A percentile compares a stretch with the other conserved stretches of the same genome.
These are phyloP conservation scores for Drosophila paracracens DNA, from an alignment of 2,888 invertebrate species.

Conservation along the genomic window DNA sequence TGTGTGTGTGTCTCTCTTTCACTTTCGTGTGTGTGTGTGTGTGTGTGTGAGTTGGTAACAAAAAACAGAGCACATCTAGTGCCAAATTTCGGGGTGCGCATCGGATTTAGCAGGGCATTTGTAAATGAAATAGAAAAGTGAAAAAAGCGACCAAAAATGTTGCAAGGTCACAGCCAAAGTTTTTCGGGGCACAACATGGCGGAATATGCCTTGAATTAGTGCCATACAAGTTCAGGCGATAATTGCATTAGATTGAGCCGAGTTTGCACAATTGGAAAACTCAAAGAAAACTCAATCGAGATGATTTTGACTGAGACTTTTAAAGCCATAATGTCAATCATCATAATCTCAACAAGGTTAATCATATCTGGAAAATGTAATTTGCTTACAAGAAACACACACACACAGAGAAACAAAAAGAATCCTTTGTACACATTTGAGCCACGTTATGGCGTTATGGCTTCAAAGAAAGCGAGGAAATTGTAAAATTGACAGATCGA, in stretches of 20 bases:
- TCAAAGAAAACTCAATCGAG: neutral
- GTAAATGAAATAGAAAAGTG: slow-evolving; percentile 30
- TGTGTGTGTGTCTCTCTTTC: slow-evolving; percentile 6
- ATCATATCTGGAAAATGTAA: neutral
- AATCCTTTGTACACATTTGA: neutral
- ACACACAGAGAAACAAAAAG: neutral
- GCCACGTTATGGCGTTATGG: neutral
- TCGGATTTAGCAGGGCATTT: slow-evolving; percentile 51
- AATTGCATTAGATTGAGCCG: neutral
- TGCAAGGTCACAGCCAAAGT: slow-evolving; percentile 46
- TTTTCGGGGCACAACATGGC: slow-evolving; percentile 1
- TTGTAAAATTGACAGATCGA: neutral
- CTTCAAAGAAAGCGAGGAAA: neutral
- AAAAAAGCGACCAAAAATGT: slow-evolving; percentile 8
- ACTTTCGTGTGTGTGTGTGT: neutral
- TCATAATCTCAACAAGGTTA: neutral
- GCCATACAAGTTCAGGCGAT: neutral
- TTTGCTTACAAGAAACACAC: neutral
- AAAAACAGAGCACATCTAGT: slow-evolving; percentile 26
- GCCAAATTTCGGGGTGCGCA: slow-evolving; percentile 62
- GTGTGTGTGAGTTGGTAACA: slow-evolving; percentile 51
- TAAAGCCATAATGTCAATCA: neutral
- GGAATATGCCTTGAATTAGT: neutral
- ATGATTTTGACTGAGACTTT: too few relatives aligned
- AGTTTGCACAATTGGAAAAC: too few relatives aligned